Conservation (phyloP, 35 echinoderm and acorn worm species). For the Lytechinus pictus region DNA sequence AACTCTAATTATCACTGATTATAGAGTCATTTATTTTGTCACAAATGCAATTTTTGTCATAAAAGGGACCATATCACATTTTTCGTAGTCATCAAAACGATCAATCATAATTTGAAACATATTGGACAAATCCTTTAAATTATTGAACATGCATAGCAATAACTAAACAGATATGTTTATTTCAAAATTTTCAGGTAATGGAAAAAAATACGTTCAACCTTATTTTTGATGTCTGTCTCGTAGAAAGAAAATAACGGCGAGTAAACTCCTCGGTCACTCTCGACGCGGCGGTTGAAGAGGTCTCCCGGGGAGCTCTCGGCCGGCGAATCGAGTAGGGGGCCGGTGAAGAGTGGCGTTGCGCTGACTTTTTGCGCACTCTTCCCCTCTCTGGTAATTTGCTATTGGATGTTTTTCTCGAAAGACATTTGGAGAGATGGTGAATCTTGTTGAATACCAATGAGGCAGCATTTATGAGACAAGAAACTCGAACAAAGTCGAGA, state of each 20-base stretch:
- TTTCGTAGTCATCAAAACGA: no score
- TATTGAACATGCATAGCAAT: no score
- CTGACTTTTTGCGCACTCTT: not conserved
- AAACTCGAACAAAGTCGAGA: slow-evolving; percentile 2
- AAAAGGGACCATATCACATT: no score
- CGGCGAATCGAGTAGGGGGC: not conserved
- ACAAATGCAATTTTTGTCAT: no score
- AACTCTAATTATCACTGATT: no score
- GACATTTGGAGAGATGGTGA: not conserved
- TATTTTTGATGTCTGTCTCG: not conserved
- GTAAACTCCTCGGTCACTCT: not conserved
- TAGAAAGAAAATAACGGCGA: not conserved
- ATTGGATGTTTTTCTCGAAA: slow-evolving; percentile 12
- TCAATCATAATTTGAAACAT: no score
- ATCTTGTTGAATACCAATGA: not conserved
- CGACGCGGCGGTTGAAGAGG: not conserved
- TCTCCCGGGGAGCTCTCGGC: not conserved
- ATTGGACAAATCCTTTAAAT: no score
- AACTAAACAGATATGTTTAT: not conserved
- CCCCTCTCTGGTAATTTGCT: not conserved
- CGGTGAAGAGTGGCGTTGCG: not conserved
- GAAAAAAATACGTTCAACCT: not conserved
- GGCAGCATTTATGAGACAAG: not conserved
- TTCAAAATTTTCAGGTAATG: not conserved
- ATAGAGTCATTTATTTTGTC: no score